phyloP scores from a whole-genome alignment of 2,888 invertebrate species.

The Netelia inedita region DNA sequence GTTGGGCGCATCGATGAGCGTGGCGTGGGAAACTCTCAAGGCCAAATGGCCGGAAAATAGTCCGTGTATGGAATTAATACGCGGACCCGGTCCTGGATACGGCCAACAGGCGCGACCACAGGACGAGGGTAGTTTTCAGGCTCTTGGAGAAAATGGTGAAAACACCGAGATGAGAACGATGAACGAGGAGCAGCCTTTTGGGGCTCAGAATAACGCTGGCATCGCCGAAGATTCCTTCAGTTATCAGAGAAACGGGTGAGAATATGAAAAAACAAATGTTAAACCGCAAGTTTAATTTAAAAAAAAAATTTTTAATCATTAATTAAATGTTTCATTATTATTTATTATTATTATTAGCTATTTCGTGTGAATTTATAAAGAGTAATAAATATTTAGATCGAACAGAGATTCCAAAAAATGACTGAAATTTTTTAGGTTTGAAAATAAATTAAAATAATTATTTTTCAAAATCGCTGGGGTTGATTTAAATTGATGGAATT shows the following conservation, averaged over 20 bases:
- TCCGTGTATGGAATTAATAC: constrained; percentile 85
- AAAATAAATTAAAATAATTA: too few relatives aligned
- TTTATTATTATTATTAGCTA: too few relatives aligned
- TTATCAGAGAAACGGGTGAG: constrained; percentile 83
- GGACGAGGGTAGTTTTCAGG: constrained; percentile 73
- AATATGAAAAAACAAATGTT: too few relatives aligned
- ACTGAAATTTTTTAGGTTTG: too few relatives aligned
- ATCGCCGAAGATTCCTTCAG: constrained; percentile 84
- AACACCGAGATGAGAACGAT: constrained; percentile 84
- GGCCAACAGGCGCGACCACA: constrained; percentile 73
- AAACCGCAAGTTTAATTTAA: too few relatives aligned
- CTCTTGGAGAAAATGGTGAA: constrained; percentile 81
- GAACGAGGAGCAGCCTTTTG: constrained; percentile 82
- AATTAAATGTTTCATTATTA: too few relatives aligned
- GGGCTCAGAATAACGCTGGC: constrained; percentile 81
- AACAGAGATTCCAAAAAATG: too few relatives aligned
- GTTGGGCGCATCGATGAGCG: constrained; percentile 91
- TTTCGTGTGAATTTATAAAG: too few relatives aligned
- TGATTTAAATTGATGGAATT: too few relatives aligned
- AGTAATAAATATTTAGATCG: too few relatives aligned
- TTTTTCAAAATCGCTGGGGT: too few relatives aligned
- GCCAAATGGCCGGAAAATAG: constrained; percentile 91
- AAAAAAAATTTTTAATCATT: neutral
- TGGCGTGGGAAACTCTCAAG: constrained; percentile 93
- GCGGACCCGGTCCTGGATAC: constrained; percentile 81